phyloP scores from a whole-genome alignment of 2,113 vertebrate species.

The Lepus europaeus region DNA sequence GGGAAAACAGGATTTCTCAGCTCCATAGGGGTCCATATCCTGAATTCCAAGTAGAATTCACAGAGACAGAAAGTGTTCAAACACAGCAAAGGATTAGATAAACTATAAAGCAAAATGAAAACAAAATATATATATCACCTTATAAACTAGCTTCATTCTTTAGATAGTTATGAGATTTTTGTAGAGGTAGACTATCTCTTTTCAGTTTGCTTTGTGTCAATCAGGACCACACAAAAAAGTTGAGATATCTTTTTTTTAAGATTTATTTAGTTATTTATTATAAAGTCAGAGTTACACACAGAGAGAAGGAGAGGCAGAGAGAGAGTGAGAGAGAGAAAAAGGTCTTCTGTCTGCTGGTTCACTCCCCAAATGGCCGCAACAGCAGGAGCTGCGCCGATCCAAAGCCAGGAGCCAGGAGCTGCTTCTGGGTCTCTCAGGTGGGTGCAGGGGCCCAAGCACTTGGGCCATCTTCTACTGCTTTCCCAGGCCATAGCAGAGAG shows the following conservation, averaged over 20 bases:
- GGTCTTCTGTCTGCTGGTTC: too few relatives aligned
- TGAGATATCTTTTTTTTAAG: background rate
- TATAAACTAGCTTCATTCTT: background rate
- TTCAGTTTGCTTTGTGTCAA: background rate
- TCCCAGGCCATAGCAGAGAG: too few relatives aligned
- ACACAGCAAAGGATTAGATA: background rate
- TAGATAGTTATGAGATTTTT: background rate
- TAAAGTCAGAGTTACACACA: too few relatives aligned
- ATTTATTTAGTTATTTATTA: too few relatives aligned
- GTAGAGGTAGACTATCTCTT: background rate
- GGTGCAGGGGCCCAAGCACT: too few relatives aligned
- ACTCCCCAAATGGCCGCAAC: too few relatives aligned
- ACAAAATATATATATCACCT: background rate
- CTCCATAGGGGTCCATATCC: background rate
- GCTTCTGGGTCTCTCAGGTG: too few relatives aligned
- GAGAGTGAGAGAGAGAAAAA: too few relatives aligned
- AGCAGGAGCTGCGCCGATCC: too few relatives aligned
- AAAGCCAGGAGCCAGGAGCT: too few relatives aligned
- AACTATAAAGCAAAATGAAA: background rate
- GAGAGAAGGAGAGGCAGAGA: too few relatives aligned
- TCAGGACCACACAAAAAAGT: background rate
- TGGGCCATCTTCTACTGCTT: too few relatives aligned
- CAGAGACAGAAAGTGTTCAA: background rate
- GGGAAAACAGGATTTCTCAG: background rate
- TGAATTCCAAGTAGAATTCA: background rate